Conservation (phyloP, 2,113 vertebrate genomes). For the Trinectes maculatus region DNA sequence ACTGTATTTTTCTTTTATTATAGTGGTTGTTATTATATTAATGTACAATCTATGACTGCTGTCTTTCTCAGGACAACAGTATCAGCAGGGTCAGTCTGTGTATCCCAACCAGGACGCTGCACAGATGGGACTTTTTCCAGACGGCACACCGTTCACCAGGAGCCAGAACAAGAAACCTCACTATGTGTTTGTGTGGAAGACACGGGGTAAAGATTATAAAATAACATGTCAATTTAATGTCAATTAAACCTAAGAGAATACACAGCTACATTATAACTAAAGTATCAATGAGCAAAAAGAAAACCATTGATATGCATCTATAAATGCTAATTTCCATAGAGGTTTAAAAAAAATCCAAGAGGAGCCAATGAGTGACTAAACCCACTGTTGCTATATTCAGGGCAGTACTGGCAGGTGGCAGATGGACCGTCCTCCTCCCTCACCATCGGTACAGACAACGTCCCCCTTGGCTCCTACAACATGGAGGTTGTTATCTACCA, state of each 20-base stretch:
- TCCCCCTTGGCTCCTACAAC: constrained; percentile 87
- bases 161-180: constrained; percentile 72
- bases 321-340: too few relatives aligned
- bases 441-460: constrained; percentile 83
- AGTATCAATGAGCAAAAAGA: not conserved
- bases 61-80: constrained; percentile 80
- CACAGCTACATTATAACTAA: not conserved
- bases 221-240: not conserved
- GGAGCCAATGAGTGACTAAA: not conserved
- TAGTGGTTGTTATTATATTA: not conserved
- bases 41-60: not conserved
- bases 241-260: not conserved
- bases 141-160: constrained; percentile 82
- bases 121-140: constrained; percentile 83
- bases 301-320: not conserved
- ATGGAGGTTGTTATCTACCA: constrained; percentile 95
- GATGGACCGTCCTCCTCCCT: constrained; percentile 87
- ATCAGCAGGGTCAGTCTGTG: constrained; percentile 84
- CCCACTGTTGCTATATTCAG: constrained; percentile 67
- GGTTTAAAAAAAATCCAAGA: too few relatives aligned
- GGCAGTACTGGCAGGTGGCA: constrained; percentile 92
- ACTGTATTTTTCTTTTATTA: not conserved
- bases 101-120: constrained; percentile 80
- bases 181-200: constrained; percentile 94
- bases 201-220: constrained; percentile 83